Conservation (phyloP, 2,888 invertebrate species). For the Papilio protenor region DNA sequence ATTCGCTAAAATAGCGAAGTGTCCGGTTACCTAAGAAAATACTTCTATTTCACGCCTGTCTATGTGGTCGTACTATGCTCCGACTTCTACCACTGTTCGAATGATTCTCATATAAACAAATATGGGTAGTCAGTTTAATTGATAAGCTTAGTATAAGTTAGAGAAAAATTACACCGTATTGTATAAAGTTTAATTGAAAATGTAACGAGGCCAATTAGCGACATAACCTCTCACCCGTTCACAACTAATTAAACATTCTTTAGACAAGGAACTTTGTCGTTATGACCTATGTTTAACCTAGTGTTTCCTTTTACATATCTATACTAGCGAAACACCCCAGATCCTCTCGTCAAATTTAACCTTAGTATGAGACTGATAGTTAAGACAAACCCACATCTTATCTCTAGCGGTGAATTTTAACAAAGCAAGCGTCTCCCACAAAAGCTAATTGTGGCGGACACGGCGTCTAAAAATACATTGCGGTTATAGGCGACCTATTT, state of each 20-base stretch:
- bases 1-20: too few species aligned
- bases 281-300: slow-evolving; percentile 14
- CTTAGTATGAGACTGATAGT: not conserved
- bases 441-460: slow-evolving; percentile 24
- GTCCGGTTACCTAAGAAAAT: too few species aligned
- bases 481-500: slow-evolving; percentile 49
- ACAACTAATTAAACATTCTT: slow-evolving; percentile 40
- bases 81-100: too few species aligned
- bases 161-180: not conserved
- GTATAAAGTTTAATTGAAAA: slow-evolving; percentile 27
- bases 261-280: slow-evolving; percentile 8
- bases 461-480: slow-evolving; percentile 28
- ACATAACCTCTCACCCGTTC: slow-evolving; percentile 8
- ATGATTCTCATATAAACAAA: too few species aligned
- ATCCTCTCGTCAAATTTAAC: not conserved
- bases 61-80: too few species aligned
- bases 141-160: not conserved
- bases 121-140: too few species aligned
- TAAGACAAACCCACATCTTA: not conserved
- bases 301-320: not conserved
- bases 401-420: not conserved
- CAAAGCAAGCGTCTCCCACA: slow-evolving; percentile 12
- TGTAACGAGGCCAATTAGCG: slow-evolving; percentile 32
- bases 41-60: too few species aligned
- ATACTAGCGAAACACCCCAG: not conserved